Base-by-base conservation (phyloP, 2,888 invertebrate genomes). In the Chorisops tibialis region DNA sequence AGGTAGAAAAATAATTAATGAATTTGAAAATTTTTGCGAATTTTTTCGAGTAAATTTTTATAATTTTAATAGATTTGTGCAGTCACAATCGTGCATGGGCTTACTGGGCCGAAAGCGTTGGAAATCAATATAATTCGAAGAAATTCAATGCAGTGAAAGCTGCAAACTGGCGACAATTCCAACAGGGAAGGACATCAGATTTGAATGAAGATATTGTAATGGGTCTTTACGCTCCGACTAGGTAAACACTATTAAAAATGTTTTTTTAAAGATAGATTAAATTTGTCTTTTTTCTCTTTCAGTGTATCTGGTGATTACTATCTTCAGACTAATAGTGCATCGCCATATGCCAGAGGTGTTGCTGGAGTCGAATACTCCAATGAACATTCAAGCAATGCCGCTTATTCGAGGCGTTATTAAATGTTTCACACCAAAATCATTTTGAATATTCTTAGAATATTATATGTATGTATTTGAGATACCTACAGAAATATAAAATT, bases 71-170 rank as follows among this genome's bases (percentile, higher is more conserved):
- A 83, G 83, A 84, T 71, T 69, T 85, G 47, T 83, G 83, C 69
- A 84, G 84, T 63, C 85, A 85, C 69, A 81, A 84, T 76, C 74
- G 85, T 62, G 84, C 84, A 2, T 85, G 85, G 85, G 75, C 80
- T 66, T 85, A 83, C 71, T 85, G 81, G 73, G 83, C 85, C 0
- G 85, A 85, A 68, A 84, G 84, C 9, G 81, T 78, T 3, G 68
- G 73, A 5, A 67, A 70, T 41, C 70, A 71, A 54, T 71, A 69
- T 16, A 2, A 6, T 67, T 67, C 68, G 4, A 45, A 73, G 68
- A 68, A 81, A 74, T 85, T 85, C 65, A 80, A 82, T 2, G 79
- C 84, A 0, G 82, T 84, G 0, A 81, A 81, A 1, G 81, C 82
- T 18, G 18, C 18, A 4, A 30, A 12, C 18, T 85, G 83, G 74